Base-by-base conservation (phyloP, 2,888 invertebrate genomes). In the Ormyrus rosae region DNA sequence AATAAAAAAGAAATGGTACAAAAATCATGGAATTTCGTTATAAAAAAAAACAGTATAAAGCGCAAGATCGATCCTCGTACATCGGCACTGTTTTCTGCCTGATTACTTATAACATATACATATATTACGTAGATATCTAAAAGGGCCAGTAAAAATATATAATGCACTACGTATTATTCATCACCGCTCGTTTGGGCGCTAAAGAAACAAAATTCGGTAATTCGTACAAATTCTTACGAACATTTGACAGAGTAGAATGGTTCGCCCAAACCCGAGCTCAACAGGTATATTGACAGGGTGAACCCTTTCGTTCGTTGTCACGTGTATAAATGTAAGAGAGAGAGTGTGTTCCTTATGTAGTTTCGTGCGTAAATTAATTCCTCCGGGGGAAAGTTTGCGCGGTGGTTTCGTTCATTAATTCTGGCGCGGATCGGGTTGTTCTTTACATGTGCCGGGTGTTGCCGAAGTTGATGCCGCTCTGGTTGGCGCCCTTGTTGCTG, bases 401-500 rank as follows among this genome's bases (percentile, higher is more conserved):
- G 67, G 34, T 10, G 53, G 53, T 19, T 11, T 67, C 6, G 9
- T 51, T 6, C 19, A 13, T 11, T 11, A 8, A 6, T 10, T 48
- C 46, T 46, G 9, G 19, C 13, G n/a, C 34, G 2, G n/a, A 7
- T 7, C 34, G 34, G 34, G 9, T 1, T 1, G 9, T 19, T 5
- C 72, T 96, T 75, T 96, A 98, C 97, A 98, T 98, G 92, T 99
- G 98, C 91, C 98, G 94, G 87, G 98, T 98, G 92, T 98, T 98
- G 86, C 99, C 99, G 88, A 99, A 97, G 91, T 96, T 99, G 91
- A 98, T 97, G 79, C 99, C 99, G 84, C 97, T 96, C 91, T 98
- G 98, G 89, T 93, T 98, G 86, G 99, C 99, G 50, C 99, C 99
- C 92, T 99, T 99, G 93, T 99, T 99, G 88, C 97, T 97, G 81